Conservation (phyloP, 2,888 invertebrate species). For the Craniophora ligustri region DNA sequence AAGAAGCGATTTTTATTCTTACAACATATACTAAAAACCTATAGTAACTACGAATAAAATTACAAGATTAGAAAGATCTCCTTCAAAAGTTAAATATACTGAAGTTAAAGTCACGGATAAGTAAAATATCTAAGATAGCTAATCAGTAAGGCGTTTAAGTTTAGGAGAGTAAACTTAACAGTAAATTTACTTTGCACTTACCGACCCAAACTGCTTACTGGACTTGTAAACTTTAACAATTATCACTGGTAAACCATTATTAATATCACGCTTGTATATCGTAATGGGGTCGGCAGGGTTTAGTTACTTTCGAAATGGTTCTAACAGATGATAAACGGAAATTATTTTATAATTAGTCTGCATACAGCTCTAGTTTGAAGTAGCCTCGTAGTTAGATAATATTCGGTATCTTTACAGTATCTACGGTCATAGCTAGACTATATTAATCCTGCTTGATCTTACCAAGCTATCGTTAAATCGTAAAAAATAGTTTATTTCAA, state of each 20-base stretch:
- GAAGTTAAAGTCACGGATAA: slow-evolving; percentile 10
- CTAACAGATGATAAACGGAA: not conserved
- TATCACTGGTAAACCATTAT: slow-evolving; percentile 16
- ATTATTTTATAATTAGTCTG: not conserved
- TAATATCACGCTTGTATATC: slow-evolving; percentile 5
- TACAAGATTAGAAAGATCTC: not conserved
- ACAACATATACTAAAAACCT: no score
- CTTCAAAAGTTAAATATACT: not conserved
- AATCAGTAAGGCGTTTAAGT: slow-evolving; percentile 22
- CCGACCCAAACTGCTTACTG: slow-evolving; percentile 29
- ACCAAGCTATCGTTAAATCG: no score
- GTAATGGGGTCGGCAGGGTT: not conserved
- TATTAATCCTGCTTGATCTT: no score
- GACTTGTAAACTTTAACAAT: slow-evolving; percentile 30
- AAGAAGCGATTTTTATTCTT: no score
- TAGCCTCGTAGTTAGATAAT: no score
- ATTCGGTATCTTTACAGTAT: no score
- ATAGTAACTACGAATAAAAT: no score
- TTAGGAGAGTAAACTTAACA: slow-evolving; percentile 15
- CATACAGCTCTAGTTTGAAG: no score
- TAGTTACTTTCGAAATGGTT: not conserved
- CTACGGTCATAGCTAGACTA: no score
- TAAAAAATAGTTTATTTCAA: no score
- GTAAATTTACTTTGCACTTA: slow-evolving; percentile 32
- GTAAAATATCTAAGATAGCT: slow-evolving; percentile 11